Conservation (phyloP, 2,797 vertebrate species). For the Oreonectes daqikongensis region DNA sequence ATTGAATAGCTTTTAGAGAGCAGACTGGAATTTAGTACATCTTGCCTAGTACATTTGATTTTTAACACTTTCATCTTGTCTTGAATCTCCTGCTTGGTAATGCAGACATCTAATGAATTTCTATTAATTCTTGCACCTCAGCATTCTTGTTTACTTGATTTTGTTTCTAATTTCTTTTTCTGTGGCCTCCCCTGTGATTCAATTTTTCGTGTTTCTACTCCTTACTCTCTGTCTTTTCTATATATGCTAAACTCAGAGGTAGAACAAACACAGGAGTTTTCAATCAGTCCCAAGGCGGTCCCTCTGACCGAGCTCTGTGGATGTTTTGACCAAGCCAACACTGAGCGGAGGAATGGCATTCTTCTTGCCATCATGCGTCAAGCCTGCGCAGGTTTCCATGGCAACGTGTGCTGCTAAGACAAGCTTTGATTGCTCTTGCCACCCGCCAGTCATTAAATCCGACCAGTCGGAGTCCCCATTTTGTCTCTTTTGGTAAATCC, state of each 20-base stretch:
- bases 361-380: conserved; percentile 26
- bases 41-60: conserved; percentile 24
- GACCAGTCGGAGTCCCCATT: neutral
- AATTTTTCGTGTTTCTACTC: conserved; percentile 11
- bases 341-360: neutral
- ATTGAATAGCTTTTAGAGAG: conserved; percentile 24
- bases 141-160: conserved; percentile 35
- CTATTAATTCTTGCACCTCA: conserved; percentile 23
- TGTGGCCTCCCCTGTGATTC: neutral
- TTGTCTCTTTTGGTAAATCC: conserved; percentile 5
- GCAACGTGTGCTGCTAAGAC: neutral
- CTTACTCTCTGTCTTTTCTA: neutral
- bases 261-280: conserved; percentile 38
- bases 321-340: conserved; percentile 32
- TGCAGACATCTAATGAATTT: conserved; percentile 28
- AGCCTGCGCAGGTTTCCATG: conserved; percentile 40
- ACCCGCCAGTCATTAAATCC: conserved; percentile 9
- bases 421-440: conserved; percentile 2
- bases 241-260: neutral
- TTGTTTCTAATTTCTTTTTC: conserved; percentile 4
- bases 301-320: conserved; percentile 43
- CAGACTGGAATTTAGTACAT: conserved; percentile 9
- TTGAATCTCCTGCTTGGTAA: conserved; percentile 21
- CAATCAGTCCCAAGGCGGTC: conserved; percentile 41
- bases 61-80: conserved; percentile 15